Evolutionary conservation across 2,113 vertebrate species (phyloP).

Genomic region (Anhinga anhinga): DNA sequence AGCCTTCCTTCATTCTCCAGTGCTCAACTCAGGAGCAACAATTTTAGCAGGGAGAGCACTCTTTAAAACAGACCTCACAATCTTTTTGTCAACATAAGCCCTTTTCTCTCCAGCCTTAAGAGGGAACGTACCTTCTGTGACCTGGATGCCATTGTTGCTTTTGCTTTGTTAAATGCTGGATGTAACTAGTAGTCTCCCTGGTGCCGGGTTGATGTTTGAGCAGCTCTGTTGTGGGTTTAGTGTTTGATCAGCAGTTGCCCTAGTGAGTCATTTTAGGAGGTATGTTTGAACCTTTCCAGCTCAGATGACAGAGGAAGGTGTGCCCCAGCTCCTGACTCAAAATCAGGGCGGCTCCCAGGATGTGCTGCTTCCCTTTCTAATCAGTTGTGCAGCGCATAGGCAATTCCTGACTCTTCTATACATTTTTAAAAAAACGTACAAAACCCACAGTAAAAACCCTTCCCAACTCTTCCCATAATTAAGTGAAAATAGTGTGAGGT

Average conservation of each 20-base stretch:
- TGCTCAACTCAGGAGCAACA: accelerated
- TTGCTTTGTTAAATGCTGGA: not conserved
- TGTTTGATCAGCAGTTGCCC: not conserved
- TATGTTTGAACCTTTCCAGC: not conserved
- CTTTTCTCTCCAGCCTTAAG: not conserved
- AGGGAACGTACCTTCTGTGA: not conserved
- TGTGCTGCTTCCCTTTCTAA: not conserved
- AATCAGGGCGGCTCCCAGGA: not conserved
- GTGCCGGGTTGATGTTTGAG: not conserved
- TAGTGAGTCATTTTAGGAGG: not conserved
- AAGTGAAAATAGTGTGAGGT: not conserved
- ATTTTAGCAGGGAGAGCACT: not conserved
- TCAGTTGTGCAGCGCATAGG: not conserved
- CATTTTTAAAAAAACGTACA: not conserved
- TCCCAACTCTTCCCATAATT: not conserved
- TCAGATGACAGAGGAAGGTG: not conserved
- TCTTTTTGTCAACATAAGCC: not conserved
- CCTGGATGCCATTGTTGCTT: not conserved
- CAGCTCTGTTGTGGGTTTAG: accelerated
- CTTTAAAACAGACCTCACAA: not conserved
- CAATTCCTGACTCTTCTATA: not conserved
- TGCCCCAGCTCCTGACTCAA: not conserved
- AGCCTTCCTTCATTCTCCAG: not conserved
- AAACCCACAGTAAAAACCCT: not conserved
- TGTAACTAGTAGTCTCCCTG: not conserved